Percentiles rank a stretch among this genome's conserved stretches.
phyloP scores from a whole-genome alignment of 2,888 invertebrate genomes.

The Hetaerina titia region DNA sequence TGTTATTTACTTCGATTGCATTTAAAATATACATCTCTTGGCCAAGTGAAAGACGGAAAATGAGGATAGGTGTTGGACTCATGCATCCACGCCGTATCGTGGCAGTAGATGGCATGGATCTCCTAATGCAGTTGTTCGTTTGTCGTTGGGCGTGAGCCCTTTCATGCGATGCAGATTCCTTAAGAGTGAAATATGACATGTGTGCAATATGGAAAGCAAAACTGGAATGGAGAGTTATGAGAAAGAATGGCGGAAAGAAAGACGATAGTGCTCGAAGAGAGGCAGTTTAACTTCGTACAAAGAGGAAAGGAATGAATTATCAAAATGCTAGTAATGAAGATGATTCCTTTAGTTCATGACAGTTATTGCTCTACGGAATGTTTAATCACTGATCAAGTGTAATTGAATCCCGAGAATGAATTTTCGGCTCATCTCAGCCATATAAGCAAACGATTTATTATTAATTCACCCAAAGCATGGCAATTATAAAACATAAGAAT shows the following conservation, averaged over 20 bases:
- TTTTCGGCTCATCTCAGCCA: no score
- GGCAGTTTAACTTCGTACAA: no score
- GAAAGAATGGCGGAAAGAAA: background rate
- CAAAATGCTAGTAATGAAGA: no score
- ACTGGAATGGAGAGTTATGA: background rate
- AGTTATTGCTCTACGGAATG: no score
- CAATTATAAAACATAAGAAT: no score
- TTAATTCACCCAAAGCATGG: no score
- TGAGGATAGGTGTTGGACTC: background rate
- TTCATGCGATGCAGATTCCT: background rate
- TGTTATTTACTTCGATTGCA: background rate
- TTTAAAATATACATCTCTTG: background rate
- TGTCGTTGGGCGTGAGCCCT: background rate
- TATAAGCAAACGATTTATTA: no score
- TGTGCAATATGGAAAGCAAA: background rate
- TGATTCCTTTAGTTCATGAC: no score
- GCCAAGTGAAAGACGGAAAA: background rate
- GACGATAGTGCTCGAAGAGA: background rate
- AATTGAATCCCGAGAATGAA: no score
- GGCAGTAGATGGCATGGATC: background rate
- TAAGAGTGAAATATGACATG: conserved; percentile 24
- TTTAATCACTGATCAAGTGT: no score
- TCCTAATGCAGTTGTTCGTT: conserved; percentile 7
- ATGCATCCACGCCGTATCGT: background rate
- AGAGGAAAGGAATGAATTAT: no score